phyloP scores from a whole-genome alignment of 2,888 invertebrate species.

The Hoplodrina ambigua region DNA sequence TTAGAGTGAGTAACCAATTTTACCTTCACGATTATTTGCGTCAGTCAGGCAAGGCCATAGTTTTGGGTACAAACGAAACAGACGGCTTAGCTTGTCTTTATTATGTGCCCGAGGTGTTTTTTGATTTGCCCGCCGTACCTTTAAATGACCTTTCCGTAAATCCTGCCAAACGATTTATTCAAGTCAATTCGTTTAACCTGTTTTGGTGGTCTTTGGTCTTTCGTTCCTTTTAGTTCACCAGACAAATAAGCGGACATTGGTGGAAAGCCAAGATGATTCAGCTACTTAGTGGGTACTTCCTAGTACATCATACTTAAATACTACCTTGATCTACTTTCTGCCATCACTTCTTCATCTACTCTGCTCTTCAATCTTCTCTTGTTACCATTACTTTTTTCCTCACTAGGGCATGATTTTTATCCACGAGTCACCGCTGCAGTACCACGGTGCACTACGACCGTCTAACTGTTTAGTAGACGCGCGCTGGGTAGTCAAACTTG shows the following conservation, averaged over 20 bases:
- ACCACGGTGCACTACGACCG: slow-evolving; percentile 96
- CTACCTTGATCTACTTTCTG: not conserved
- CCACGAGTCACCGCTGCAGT: slow-evolving; percentile 96
- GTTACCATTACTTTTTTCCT: not conserved
- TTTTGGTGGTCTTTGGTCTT: not conserved
- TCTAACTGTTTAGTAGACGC: slow-evolving; percentile 98
- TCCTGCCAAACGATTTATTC: not conserved
- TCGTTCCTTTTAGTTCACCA: not conserved
- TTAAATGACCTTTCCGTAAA: not conserved
- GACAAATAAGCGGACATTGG: not conserved
- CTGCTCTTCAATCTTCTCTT: not conserved
- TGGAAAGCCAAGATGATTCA: not conserved
- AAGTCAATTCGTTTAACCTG: not conserved
- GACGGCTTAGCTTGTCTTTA: not conserved
- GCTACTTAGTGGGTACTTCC: not conserved
- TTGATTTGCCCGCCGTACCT: not conserved
- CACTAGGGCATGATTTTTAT: slow-evolving; percentile 96
- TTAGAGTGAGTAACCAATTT: slow-evolving; percentile 93
- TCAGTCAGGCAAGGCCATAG: slow-evolving; percentile 1
- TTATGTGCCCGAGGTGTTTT: not conserved
- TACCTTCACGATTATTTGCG: slow-evolving; percentile 9
- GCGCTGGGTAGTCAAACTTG: slow-evolving; percentile 97
- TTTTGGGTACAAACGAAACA: not conserved
- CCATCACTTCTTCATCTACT: not conserved
- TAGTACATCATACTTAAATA: too few species aligned